These are phyloP conservation scores for Urocolius indicus DNA, from an alignment of 2,113 vertebrate genomes.

Conservation along the genomic window DNA sequence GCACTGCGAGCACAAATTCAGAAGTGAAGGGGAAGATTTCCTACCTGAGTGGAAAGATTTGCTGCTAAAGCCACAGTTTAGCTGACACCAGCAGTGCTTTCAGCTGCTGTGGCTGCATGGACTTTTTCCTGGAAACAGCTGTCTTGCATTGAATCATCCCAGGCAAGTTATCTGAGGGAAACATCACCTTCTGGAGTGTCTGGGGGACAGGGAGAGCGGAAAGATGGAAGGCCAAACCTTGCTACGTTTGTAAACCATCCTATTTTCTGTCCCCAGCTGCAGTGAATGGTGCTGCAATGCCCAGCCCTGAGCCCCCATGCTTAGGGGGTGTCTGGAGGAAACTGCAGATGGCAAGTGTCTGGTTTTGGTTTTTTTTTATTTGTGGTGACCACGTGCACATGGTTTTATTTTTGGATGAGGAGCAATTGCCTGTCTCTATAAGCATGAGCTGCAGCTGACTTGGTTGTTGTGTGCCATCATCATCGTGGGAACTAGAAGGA, in stretches of 20 bases:
- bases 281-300: background rate
- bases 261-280: background rate
- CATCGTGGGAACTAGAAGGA: rapidly evolving
- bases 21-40: background rate
- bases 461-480: background rate
- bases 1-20: background rate
- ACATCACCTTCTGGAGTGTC: background rate
- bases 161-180: background rate
- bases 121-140: background rate
- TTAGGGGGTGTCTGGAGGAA: background rate
- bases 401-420: background rate
- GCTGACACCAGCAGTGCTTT: background rate
- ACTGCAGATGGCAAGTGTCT: background rate
- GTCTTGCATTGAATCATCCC: background rate
- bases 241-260: rapidly evolving
- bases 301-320: background rate
- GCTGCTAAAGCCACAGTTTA: background rate
- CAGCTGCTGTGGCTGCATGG: background rate
- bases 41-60: background rate
- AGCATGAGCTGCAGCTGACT: background rate
- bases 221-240: background rate
- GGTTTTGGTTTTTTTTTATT: no score
- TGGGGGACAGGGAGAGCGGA: background rate
- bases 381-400: background rate
- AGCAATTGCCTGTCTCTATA: background rate